phyloP scores from a whole-genome alignment of 2,888 invertebrate genomes.

The Pachydiplax longipennis region DNA sequence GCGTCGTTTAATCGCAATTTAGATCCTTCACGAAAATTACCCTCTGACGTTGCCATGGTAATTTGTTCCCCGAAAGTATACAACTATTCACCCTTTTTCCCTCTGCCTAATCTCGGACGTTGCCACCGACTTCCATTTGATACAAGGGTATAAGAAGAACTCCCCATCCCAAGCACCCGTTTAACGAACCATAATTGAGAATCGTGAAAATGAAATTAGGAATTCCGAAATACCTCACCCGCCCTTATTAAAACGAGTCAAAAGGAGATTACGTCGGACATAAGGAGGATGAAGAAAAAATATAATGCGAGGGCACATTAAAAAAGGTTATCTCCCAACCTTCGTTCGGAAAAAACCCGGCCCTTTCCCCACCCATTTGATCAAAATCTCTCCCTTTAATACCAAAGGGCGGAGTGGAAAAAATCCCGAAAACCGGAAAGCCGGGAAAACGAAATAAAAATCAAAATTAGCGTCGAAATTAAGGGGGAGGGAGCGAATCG shows the following conservation, averaged over 20 bases:
- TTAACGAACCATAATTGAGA: background rate
- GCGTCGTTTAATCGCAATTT: too few species aligned
- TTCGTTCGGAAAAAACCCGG: background rate
- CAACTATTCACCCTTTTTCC: too few species aligned
- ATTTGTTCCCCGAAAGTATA: too few species aligned
- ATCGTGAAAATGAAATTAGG: constrained; percentile 12
- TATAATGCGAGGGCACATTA: background rate
- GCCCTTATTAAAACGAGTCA: background rate
- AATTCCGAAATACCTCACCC: background rate
- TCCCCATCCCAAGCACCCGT: background rate
- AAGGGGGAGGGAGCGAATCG: background rate
- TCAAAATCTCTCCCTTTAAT: background rate
- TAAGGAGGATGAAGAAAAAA: background rate
- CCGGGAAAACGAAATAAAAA: background rate
- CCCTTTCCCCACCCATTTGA: background rate
- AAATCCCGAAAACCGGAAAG: background rate
- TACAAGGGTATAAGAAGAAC: background rate
- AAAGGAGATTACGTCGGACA: background rate
- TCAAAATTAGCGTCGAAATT: background rate
- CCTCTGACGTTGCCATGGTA: too few species aligned
- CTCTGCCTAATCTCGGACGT: background rate
- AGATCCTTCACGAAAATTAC: too few species aligned
- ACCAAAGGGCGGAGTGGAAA: background rate
- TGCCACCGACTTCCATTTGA: background rate
- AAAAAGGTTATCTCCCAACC: background rate